Conservation (phyloP, 2,888 invertebrate species). For the Neoitamus cyanurus region DNA sequence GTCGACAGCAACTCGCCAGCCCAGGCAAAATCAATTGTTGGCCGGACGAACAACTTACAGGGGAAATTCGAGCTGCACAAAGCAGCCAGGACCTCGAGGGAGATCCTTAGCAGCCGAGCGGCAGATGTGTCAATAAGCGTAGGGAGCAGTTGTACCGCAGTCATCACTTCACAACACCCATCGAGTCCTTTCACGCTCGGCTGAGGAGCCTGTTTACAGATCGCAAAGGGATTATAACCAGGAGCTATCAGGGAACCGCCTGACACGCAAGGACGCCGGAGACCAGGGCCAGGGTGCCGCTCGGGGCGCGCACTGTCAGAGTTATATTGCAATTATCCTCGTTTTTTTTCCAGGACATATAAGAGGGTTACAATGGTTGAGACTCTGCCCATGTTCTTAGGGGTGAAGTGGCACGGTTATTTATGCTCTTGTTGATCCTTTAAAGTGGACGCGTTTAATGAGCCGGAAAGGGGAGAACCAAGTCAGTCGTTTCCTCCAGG, state of each 20-base stretch:
- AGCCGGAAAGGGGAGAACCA: not conserved
- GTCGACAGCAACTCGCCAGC: not conserved
- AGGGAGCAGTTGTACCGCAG: slow-evolving; percentile 10
- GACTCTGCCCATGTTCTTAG: not conserved
- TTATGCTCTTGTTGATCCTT: slow-evolving; percentile 30
- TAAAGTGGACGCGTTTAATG: slow-evolving; percentile 31
- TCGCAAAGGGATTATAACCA: slow-evolving; percentile 19
- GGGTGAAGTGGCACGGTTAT: slow-evolving; percentile 16
- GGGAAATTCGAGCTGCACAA: not conserved
- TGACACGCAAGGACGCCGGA: not conserved
- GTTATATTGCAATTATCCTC: slow-evolving; percentile 25
- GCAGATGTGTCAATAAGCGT: slow-evolving; percentile 23
- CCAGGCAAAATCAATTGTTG: not conserved
- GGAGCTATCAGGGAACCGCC: not conserved
- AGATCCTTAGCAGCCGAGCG: not conserved
- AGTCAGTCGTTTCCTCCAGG: not conserved
- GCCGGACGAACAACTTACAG: not conserved
- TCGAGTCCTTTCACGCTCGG: not conserved
- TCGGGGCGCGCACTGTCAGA: not conserved
- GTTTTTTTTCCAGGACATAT: not conserved
- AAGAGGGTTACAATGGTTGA: not conserved
- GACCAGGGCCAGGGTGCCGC: not conserved
- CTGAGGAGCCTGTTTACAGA: slow-evolving; percentile 1
- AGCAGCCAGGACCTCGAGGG: not conserved
- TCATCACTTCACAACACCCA: slow-evolving; percentile 6